Conservation (phyloP, 2,113 vertebrate genomes). For the Corythaixoides concolor region DNA sequence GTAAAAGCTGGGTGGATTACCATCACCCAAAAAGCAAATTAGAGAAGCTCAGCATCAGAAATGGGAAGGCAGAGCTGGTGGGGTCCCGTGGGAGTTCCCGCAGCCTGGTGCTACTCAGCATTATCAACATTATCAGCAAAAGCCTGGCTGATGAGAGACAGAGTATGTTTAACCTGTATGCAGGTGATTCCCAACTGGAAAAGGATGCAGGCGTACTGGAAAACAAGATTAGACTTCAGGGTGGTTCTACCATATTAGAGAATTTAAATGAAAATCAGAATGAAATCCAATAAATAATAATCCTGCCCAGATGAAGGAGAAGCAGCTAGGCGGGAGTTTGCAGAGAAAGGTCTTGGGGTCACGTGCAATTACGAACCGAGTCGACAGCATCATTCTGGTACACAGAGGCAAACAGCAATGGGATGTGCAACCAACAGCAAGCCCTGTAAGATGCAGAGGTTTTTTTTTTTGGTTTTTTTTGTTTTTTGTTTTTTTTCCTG, state of each 20-base stretch:
- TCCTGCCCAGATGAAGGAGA: background rate
- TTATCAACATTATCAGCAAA: background rate
- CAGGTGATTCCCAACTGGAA: background rate
- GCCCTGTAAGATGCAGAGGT: background rate
- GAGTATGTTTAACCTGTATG: background rate
- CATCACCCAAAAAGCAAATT: background rate
- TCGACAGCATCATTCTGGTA: background rate
- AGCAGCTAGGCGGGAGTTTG: background rate
- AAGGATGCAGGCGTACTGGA: background rate
- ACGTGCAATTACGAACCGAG: background rate
- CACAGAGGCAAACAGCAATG: accelerated
- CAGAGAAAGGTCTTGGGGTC: background rate
- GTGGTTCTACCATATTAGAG: background rate
- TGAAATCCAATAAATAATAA: background rate
- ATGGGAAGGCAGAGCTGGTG: background rate
- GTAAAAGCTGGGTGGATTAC: background rate
- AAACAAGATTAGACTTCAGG: background rate
- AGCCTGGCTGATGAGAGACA: background rate
- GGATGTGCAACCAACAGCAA: background rate
- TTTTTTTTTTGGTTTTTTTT: too few species aligned
- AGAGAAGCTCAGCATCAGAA: background rate
- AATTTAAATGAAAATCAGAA: background rate
- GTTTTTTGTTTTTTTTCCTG: too few species aligned
- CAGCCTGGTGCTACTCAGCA: background rate
- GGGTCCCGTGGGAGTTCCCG: accelerated